These are phyloP conservation scores for Taphrorychus bicolor DNA, from an alignment of 2,888 invertebrate species.

Conservation along the genomic window DNA sequence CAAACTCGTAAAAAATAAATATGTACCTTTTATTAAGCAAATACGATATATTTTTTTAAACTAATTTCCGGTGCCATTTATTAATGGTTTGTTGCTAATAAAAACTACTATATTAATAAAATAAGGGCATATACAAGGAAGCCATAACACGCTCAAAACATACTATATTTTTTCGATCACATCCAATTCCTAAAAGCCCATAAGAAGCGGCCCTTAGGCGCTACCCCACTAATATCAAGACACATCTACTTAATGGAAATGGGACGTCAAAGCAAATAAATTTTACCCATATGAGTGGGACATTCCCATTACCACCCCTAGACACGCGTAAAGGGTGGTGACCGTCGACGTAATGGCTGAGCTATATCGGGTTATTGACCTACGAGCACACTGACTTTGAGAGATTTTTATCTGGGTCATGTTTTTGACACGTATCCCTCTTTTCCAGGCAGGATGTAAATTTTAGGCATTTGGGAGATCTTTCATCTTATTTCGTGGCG, in stretches of 20 bases:
- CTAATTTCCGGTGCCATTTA: too few species aligned
- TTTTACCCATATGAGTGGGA: slow-evolving; percentile 28
- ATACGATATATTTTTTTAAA: too few species aligned
- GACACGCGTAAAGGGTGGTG: slow-evolving; percentile 36
- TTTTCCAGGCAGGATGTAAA: slow-evolving; percentile 18
- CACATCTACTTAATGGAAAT: neutral
- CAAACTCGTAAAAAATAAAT: too few species aligned
- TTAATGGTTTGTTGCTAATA: too few species aligned
- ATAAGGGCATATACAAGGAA: too few species aligned
- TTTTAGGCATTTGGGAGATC: slow-evolving; percentile 4
- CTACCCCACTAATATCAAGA: neutral
- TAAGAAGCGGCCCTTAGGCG: too few species aligned
- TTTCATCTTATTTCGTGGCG: neutral
- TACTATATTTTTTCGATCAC: too few species aligned
- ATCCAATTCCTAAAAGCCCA: neutral
- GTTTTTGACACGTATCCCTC: slow-evolving; percentile 39
- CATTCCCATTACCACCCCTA: slow-evolving; percentile 35
- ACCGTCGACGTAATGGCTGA: slow-evolving; percentile 34
- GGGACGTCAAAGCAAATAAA: slow-evolving; percentile 7
- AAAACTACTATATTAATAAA: too few species aligned
- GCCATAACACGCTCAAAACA: too few species aligned
- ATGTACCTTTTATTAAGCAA: too few species aligned
- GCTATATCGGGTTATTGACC: slow-evolving; percentile 39
- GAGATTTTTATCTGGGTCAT: slow-evolving; percentile 47
- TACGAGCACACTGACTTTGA: slow-evolving; percentile 27